phyloP scores from a whole-genome alignment of 2,113 vertebrate genomes.

The Urocolius indicus region DNA sequence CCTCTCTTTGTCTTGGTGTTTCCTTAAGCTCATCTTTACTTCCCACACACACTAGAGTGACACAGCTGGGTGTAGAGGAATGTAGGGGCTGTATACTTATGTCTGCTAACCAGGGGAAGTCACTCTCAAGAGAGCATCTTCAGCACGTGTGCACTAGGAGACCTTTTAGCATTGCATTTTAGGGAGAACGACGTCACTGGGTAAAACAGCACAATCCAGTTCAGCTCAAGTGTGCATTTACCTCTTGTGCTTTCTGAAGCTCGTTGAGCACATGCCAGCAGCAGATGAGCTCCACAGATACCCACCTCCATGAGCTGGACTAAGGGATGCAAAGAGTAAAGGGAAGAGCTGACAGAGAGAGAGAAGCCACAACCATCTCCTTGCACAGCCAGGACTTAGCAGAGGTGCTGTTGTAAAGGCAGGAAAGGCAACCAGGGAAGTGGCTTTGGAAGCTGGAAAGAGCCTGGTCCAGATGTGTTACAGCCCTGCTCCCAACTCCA shows the following conservation, averaged over 20 bases:
- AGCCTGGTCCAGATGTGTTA: not conserved
- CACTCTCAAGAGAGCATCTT: too few species aligned
- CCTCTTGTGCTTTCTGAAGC: not conserved
- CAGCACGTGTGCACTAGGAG: accelerated
- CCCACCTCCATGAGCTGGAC: accelerated
- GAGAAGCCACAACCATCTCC: not conserved
- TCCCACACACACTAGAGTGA: not conserved
- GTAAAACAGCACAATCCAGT: accelerated
- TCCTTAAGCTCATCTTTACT: not conserved
- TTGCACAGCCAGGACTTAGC: not conserved
- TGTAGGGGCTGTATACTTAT: too few species aligned
- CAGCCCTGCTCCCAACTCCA: not conserved
- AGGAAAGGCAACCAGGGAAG: too few species aligned
- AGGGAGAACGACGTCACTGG: not conserved
- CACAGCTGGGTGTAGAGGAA: not conserved
- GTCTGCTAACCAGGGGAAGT: not conserved
- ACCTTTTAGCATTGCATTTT: accelerated
- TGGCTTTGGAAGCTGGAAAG: not conserved
- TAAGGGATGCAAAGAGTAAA: not conserved
- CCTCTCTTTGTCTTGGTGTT: not conserved
- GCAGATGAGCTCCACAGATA: not conserved
- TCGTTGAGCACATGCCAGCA: accelerated
- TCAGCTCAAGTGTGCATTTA: not conserved
- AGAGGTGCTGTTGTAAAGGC: not conserved
- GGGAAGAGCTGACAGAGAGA: not conserved